Base-by-base conservation (phyloP, 1,140 invertebrate genomes). In the Uloborus diversus region DNA sequence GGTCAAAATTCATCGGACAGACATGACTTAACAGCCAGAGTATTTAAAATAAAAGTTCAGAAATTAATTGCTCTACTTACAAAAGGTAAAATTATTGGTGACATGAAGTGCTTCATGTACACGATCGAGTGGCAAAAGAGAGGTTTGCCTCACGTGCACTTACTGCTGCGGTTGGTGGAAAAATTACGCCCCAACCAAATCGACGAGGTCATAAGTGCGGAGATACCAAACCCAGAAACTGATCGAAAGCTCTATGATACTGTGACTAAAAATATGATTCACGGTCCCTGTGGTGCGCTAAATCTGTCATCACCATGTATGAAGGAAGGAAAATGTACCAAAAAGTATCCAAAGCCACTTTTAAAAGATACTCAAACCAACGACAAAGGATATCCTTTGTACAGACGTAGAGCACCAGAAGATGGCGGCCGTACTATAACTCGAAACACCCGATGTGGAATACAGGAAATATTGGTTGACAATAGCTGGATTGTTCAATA, bases 281-380 rank as follows among this genome's bases (percentile, higher is more conserved):
- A 90, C 86, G 88, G 89, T 37, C 89, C 88, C 53, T 90, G 88
- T 85, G 89, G 87, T 27, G 4, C 32, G 37, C 53, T 86, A 0
- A 90, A 90, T 82, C 80, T 5, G 20, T 83, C 83, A 73, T 88
- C 87, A 69, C 87, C 47, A 9, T 89, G 89, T 83, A 89, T 89
- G 88, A 69, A 53, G 33, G 84, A 88, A 71, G 86, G 85, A 28
- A 86, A 86, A 66, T 89, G 88, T 82, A 82, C 85, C 0, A 89
- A 89, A 82, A 42, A 59, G 30, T 89, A 81, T 83, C 86, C 87
- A 37, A 70, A 79, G 81, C 56, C 66, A 11, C 84, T 88, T 23
- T 42, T 80, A 2, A 69, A 70, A 17, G 84, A 86, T 37, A 88
- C 87, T 17, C 62, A 85, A 20, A 86, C 85, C 57, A 85, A 81